Percentiles rank a stretch among this genome's conserved stretches.
These are phyloP conservation scores for Trinectes maculatus DNA, from an alignment of 2,113 vertebrate genomes.

Conservation along the genomic window DNA sequence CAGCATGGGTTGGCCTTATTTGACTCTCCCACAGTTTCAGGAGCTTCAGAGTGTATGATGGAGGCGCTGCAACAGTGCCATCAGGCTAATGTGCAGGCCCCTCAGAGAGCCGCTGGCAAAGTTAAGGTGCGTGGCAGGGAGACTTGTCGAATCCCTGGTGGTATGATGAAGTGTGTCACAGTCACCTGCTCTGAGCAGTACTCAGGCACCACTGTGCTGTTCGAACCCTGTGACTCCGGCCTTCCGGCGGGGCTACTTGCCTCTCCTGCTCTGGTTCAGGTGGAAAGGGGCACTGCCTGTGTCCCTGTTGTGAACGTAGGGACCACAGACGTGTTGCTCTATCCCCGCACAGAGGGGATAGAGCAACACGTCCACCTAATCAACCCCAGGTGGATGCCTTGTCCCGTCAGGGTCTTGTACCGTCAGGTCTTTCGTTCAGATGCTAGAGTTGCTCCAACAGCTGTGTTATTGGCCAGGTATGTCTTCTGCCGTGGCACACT, in stretches of 20 bases:
- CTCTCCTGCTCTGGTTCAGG: neutral
- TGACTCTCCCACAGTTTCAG: neutral
- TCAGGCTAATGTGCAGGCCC: neutral
- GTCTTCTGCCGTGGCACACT: too few species aligned
- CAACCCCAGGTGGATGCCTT: too few species aligned
- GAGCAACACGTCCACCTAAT: too few species aligned
- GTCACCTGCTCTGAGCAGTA: neutral
- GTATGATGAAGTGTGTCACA: neutral
- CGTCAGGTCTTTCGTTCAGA: too few species aligned
- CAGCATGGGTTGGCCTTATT: neutral
- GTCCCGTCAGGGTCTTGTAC: too few species aligned
- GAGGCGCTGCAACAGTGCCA: neutral
- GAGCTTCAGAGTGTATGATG: neutral
- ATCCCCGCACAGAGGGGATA: neutral
- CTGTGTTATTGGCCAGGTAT: too few species aligned
- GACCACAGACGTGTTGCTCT: neutral
- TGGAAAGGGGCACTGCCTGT: neutral
- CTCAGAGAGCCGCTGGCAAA: neutral
- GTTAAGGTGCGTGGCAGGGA: neutral
- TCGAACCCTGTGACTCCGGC: neutral
- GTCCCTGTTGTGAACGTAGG: neutral
- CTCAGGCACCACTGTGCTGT: neutral
- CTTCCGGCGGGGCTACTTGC: neutral
- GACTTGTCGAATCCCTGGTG: neutral
- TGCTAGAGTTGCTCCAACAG: too few species aligned